Base-by-base conservation (phyloP, 92 coral and sea anemone species). In the Epizoanthus ramosus region DNA sequence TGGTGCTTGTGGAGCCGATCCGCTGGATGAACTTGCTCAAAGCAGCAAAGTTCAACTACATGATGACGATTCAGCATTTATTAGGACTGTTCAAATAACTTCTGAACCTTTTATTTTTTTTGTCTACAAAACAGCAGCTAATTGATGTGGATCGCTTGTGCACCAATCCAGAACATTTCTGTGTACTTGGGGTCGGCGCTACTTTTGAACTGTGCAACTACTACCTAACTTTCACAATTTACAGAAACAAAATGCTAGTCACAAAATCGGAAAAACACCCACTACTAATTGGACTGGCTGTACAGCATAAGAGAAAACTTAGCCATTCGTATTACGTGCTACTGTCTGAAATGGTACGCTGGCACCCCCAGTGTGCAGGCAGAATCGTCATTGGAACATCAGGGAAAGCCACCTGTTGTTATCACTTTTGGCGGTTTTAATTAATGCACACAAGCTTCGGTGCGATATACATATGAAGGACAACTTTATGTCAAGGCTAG, bases 391-490 rank as follows among this genome's bases (percentile, higher is more conserved):
- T 57, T 14, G 0, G 61, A 4, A 57, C 21, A 0, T 3, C 14
- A 18, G 60, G 17, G 61, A 57, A 39, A 39, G 6, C 43, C n/a
- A n/a, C 3, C 43, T 1, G 43, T 39, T 39, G 43, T 6, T 5
- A 9, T 57, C 21, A 57, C 17, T 0, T 14, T 2, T 57, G 61
- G 14, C 10, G 18, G 60, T 57, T 16, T 57, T 57, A 16, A 1
- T 9, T 18, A 4, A n/a, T 4, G 61, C 0, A 1, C 3, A 57
- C 4, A 57, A 71, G 52, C 67, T 83, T 28, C 28, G 86, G 18
- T 83, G 86, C 43, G 86, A 83, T 28, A 37, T 83, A 6, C 86
- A 83, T 10, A 83, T 83, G 86, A 83, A 69, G 21, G 84, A 83
- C 84, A 83, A 74, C 18, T 41, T 83, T 13, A 71, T 21, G 8